Base-by-base conservation (phyloP, 2,113 vertebrate species). In the Salvator merianae region DNA sequence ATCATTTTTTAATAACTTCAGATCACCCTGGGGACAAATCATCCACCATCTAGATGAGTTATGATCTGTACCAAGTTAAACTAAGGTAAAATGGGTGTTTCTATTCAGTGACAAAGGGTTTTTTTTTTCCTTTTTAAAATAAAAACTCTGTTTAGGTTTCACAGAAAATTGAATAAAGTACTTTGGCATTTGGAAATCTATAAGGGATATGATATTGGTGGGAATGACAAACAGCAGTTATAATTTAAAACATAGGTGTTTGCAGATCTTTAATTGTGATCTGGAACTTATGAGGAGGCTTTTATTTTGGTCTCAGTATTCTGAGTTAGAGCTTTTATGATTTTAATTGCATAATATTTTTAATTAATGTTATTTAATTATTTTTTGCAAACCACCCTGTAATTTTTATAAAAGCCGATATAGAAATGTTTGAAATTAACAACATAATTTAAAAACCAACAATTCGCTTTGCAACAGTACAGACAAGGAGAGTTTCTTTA, bases 1-100 rank as follows among this genome's bases (percentile, higher is more conserved):
- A 30, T 81, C n/a, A 70, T 81, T 34, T 70, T 40, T 83, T 83
- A 74, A 83, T 66, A 47, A 73, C 26, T 82, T 66, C 47, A 24
- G 38, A 65, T 74, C 34, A 74, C 38, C 55, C 10, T 26, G 32
- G 40, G 55, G 38, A 43, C 32, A 74, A 83, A 83, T 74, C 30
- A 22, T 47, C 38, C 36, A 74, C 32, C n/a, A 73, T 71, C 34
- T 65, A 82, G 47, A 74, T 43, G 20, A 74, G 53, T 74, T 32
- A 74, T 47, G 70, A 65, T 65, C 50, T 65, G 16, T 18, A 74
- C 32, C 53, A 73, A 63, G 32, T 32, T 47, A 40, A 26, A 30
- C 47, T 38, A 38, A 72, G 28, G 12, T n/a, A 12, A 32, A 10
- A 50, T 69, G 18, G 62, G 30, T 82, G 32, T 28, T 82, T 82